Percentiles rank a stretch among this genome's conserved stretches.
Conservation (phyloP, 2,113 vertebrate species). For the Chrysochloris asiatica region DNA sequence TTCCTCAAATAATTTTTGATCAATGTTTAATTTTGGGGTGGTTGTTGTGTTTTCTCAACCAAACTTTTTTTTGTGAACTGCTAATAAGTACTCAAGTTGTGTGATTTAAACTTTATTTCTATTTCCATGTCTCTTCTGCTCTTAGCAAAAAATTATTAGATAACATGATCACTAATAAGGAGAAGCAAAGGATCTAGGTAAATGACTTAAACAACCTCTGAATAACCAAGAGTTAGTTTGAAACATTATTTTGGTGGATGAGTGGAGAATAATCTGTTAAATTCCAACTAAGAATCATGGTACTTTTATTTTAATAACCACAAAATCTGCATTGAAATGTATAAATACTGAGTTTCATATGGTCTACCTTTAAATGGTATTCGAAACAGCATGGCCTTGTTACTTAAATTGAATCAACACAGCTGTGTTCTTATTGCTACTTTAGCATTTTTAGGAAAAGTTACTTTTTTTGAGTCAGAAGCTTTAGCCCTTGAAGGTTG, state of each 20-base stretch:
- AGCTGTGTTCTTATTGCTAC: conserved; percentile 76
- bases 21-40: not conserved
- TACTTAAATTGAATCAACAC: conserved; percentile 77
- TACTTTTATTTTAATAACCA: conserved; percentile 72
- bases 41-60: not conserved
- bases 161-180: not conserved
- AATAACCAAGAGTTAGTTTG: conserved; percentile 39
- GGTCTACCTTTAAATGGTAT: conserved; percentile 81
- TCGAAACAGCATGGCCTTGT: conserved; percentile 74
- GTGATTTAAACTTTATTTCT: conserved; percentile 14
- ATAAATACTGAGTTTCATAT: conserved; percentile 79
- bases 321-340: conserved; percentile 72
- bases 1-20: not conserved
- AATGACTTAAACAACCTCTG: not conserved
- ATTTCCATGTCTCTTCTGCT: not conserved
- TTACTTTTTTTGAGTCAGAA: conserved; percentile 75
- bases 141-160: not conserved
- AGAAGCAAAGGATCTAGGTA: not conserved
- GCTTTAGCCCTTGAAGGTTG: conserved; percentile 74
- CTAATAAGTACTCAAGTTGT: not conserved
- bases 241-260: conserved; percentile 48
- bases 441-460: conserved; percentile 78
- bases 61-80: not conserved
- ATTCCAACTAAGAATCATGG: conserved; percentile 62
- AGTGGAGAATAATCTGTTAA: conserved; percentile 62